Evolutionary conservation across 2,113 vertebrate species (phyloP), one percentile per base, ranked within the genome.

Genomic region (Hypocryptadius cinnamomeus): DNA sequence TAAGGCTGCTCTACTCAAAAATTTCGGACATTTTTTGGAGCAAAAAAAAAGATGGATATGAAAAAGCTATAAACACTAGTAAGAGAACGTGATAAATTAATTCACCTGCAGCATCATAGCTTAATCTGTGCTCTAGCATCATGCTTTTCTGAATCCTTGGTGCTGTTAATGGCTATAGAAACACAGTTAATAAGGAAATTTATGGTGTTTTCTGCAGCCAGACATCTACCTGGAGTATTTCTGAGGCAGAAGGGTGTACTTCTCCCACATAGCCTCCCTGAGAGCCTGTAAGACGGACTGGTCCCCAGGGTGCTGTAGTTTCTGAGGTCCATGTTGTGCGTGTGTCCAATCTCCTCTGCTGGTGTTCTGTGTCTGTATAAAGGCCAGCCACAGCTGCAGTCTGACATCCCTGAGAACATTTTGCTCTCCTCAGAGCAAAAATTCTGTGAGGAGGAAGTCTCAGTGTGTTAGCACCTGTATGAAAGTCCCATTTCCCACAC

Each of bases 251-350:
- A n/a, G 12, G n/a, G 0, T 37, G 14, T 27, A 27, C 10, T 81
- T 70, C 15, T 74, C 8, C 11, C 30, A 42, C 0, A 0, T 2
- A 60, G 8, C 27, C 16, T 51, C 8, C 2, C 13, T 79, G 16
- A 60, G 10, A 64, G 7, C 7, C 31, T 47, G 3, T 42, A 48
- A 68, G 40, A 19, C 22, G 85, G 57, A 37, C 10, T 61, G 18
- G 4, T 45, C 10, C 15, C 16, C 16, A 17, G 61, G 5, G 2
- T 23, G 15, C 8, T 56, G 31, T 19, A 8, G 0, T 42, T 79
- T 31, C 37, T 30, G 40, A 66, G 16, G 10, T 54, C 59, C 45
- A 11, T 0, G 4, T 17, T 50, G 17, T 7, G 9, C 0, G 0
- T 24, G 33, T 22, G 14, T 7, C 37, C 0, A 61, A n/a, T 20